These are phyloP conservation scores for Chrysomela aeneicollis DNA, from an alignment of 2,888 invertebrate species.

Conservation along the genomic window DNA sequence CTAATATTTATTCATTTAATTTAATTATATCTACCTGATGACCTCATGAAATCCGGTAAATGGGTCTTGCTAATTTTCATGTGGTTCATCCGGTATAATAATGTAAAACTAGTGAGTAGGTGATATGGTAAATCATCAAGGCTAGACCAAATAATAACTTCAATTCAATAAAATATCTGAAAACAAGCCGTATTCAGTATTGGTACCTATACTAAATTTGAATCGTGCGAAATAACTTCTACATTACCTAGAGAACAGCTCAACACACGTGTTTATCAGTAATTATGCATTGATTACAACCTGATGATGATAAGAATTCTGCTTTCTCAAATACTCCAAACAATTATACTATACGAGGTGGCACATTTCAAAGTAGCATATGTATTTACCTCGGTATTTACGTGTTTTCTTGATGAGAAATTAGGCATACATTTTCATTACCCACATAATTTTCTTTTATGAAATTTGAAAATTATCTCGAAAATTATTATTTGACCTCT, in stretches of 20 bases:
- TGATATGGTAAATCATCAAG: neutral
- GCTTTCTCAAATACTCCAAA: conserved; percentile 4
- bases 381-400: too few relatives aligned
- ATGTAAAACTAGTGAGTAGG: too few relatives aligned
- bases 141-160: neutral
- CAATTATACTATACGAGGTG: neutral
- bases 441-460: too few relatives aligned
- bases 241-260: conserved; percentile 19
- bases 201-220: neutral
- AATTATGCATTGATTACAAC: conserved; percentile 8
- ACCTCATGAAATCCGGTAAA: too few relatives aligned
- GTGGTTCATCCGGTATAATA: neutral
- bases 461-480: too few relatives aligned
- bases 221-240: neutral
- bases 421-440: too few relatives aligned
- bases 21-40: too few relatives aligned
- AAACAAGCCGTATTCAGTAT: neutral
- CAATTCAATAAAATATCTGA: neutral
- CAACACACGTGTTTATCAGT: conserved; percentile 39
- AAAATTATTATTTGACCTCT: too few relatives aligned
- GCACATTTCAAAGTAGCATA: too few relatives aligned
- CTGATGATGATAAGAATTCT: conserved; percentile 14
- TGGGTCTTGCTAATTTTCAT: neutral
- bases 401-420: too few relatives aligned
- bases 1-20: too few relatives aligned